A percentile compares a stretch with the other conserved stretches of the same genome.
Conservation (phyloP, 2,113 vertebrate genomes). For the Raja brachyura region DNA sequence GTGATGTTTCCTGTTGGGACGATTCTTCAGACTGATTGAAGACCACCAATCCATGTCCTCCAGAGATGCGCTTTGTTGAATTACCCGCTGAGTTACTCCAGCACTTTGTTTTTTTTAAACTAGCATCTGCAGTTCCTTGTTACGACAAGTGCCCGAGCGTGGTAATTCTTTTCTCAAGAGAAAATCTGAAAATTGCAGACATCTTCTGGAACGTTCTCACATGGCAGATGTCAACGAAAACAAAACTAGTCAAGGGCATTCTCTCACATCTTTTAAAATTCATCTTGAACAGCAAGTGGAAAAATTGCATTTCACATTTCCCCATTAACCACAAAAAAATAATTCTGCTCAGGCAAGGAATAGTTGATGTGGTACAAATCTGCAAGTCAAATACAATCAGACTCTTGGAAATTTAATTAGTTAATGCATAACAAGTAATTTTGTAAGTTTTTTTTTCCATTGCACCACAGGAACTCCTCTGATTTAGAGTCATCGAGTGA, state of each 20-base stretch:
- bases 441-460: background rate
- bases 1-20: no score
- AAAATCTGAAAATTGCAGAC: background rate
- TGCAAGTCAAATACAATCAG: constrained; percentile 33
- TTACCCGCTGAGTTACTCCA: no score
- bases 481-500: background rate
- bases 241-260: background rate
- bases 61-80: no score
- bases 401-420: constrained; percentile 26
- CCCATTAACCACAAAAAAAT: background rate
- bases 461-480: background rate
- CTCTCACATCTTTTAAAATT: background rate
- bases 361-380: background rate
- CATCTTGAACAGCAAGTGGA: background rate
- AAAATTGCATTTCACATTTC: background rate
- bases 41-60: no score
- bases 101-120: no score
- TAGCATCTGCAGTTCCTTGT: no score
- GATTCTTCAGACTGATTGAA: no score
- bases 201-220: background rate
- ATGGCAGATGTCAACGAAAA: background rate
- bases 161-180: background rate
- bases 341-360: background rate
- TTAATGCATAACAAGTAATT: background rate
- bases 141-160: no score